Percentiles rank a stretch among this genome's conserved stretches.
phyloP scores from a whole-genome alignment of 2,888 invertebrate genomes.

The Amblyteles armatorius region DNA sequence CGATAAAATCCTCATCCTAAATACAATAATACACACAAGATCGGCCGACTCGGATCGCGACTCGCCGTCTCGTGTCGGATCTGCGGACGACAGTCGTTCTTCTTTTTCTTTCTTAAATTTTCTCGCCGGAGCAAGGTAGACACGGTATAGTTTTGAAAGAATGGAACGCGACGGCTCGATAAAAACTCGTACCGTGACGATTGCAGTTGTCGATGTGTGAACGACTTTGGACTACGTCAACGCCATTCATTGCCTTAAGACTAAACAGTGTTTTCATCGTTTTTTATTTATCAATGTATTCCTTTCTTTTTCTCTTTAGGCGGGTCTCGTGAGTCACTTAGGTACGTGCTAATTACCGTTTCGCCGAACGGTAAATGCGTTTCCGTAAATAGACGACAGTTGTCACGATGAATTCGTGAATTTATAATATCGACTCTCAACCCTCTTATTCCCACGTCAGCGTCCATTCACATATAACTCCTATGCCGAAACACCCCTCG shows the following conservation, averaged over 20 bases:
- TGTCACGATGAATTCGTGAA: background rate
- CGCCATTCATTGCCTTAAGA: conserved; percentile 25
- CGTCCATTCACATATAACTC: conserved; percentile 17
- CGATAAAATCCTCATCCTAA: conserved; percentile 1
- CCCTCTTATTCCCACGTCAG: background rate
- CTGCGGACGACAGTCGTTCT: conserved; percentile 7
- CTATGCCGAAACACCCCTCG: background rate
- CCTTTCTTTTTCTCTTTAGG: background rate
- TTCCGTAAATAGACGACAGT: conserved; percentile 25
- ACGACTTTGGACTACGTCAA: conserved; percentile 16
- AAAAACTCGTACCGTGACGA: conserved; percentile 15
- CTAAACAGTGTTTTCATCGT: conserved; percentile 1
- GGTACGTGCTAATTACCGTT: conserved; percentile 32
- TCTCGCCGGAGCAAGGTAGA: conserved; percentile 33
- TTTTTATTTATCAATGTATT: background rate
- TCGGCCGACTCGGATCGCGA: background rate
- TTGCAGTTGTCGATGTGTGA: background rate
- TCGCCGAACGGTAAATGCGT: background rate
- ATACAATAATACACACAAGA: conserved; percentile 1
- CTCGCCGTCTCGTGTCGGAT: conserved; percentile 16
- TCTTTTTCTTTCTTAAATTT: background rate
- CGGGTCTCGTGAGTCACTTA: conserved; percentile 10
- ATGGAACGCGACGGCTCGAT: conserved; percentile 12
- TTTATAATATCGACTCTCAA: background rate
- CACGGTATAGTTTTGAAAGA: conserved; percentile 41